Evolutionary conservation across 23 tunicate genomes (phyloP).

Genomic region (Styela plicata): DNA sequence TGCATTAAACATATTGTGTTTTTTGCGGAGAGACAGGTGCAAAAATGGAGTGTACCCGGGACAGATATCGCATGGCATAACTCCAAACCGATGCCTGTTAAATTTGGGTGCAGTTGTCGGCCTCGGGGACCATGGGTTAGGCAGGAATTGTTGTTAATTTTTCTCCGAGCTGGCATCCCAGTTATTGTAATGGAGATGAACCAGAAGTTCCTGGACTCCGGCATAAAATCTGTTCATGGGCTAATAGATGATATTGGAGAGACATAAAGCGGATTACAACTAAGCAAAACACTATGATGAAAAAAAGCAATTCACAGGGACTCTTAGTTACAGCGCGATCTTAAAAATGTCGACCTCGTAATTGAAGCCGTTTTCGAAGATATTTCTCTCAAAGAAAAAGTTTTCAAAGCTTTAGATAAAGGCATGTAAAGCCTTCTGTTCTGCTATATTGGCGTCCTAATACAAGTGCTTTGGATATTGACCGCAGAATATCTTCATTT

Average conservation of each 20-base stretch:
- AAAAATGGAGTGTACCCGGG: conserved; percentile 53
- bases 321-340: conserved; percentile 15
- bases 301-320: conserved; percentile 15
- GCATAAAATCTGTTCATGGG: conserved; percentile 16
- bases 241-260: conserved; percentile 43
- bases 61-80: conserved; percentile 13
- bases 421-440: conserved; percentile 70
- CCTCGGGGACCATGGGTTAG: conserved; percentile 93
- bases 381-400: conserved; percentile 60
- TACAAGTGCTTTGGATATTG: conserved; percentile 70
- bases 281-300: conserved; percentile 22
- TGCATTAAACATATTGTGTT: conserved; percentile 62
- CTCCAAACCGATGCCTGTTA: conserved; percentile 39
- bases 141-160: conserved; percentile 61
- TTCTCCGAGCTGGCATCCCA: conserved; percentile 41
- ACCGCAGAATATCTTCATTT: conserved; percentile 49
- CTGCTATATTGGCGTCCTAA: no score
- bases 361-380: conserved; percentile 88
- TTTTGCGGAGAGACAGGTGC: conserved; percentile 61
- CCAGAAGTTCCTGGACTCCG: conserved; percentile 18
- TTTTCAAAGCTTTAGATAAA: conserved; percentile 45
- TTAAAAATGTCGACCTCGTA: conserved; percentile 73
- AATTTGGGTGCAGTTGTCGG: conserved; percentile 73
- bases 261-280: conserved; percentile 25
- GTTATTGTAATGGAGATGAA: conserved; percentile 52